Conservation (phyloP, 2,113 vertebrate genomes). For the Chionis minor region DNA sequence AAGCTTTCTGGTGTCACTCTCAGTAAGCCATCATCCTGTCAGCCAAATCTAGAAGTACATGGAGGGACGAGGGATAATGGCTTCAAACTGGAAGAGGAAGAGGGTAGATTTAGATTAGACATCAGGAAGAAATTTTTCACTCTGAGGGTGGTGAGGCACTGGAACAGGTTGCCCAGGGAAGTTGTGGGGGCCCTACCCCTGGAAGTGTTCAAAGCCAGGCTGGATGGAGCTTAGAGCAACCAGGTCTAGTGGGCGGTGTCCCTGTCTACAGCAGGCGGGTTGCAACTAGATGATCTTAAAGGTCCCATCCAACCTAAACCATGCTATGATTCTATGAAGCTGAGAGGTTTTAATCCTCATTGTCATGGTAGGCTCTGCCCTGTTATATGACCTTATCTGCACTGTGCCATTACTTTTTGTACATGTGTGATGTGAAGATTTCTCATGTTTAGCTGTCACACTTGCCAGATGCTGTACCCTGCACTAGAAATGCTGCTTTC, state of each 20-base stretch:
- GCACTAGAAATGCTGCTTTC: not conserved
- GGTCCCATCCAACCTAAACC: too few species aligned
- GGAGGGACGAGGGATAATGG: not conserved
- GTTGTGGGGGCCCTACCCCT: too few species aligned
- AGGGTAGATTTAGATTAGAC: too few species aligned
- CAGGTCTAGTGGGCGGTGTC: too few species aligned
- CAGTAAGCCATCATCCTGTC: not conserved
- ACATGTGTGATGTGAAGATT: not conserved
- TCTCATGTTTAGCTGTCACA: not conserved
- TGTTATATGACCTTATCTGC: not conserved
- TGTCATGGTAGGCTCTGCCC: not conserved
- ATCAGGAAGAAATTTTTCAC: too few species aligned
- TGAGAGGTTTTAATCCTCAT: not conserved
- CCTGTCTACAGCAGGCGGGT: too few species aligned
- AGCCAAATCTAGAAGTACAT: not conserved
- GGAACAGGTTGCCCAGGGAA: too few species aligned
- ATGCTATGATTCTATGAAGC: not conserved
- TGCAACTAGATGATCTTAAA: too few species aligned
- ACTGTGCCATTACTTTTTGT: rapidly evolving
- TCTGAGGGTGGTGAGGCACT: too few species aligned
- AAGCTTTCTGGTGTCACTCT: not conserved
- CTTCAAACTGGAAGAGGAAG: too few species aligned
- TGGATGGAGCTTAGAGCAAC: too few species aligned
- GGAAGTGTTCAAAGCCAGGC: too few species aligned
- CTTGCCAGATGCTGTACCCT: not conserved